phyloP scores from a whole-genome alignment of 53 echinoderm and acorn worm species.

The Mesocentrotus franciscanus region DNA sequence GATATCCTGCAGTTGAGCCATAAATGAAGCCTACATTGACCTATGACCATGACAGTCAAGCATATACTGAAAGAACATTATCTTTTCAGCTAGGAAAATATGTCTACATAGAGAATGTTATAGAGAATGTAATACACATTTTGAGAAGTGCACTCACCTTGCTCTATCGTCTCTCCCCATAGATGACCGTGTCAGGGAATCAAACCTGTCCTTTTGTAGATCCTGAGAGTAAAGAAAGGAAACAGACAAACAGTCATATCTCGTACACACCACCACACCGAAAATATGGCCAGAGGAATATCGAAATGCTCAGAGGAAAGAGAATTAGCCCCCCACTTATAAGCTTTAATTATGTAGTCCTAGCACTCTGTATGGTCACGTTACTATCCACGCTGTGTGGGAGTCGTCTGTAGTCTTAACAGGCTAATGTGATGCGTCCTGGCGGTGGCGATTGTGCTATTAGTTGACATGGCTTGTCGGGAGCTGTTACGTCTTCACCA shows the following conservation, averaged over 20 bases:
- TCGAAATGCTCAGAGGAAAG: slow-evolving; percentile 4
- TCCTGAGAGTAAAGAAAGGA: neutral
- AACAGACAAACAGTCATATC: slow-evolving; percentile 36
- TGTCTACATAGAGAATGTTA: neutral
- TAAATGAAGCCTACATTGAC: neutral
- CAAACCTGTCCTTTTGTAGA: slow-evolving; percentile 48
- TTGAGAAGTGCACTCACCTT: slow-evolving; percentile 18
- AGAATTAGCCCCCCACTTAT: slow-evolving; percentile 37
- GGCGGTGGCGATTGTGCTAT: neutral
- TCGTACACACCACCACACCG: slow-evolving; percentile 6
- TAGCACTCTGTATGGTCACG: slow-evolving; percentile 8
- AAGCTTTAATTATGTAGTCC: neutral
- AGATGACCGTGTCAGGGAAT: slow-evolving; percentile 13
- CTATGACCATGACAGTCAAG: neutral
- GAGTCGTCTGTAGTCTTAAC: slow-evolving; percentile 6
- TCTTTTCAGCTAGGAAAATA: neutral
- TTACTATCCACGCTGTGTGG: neutral
- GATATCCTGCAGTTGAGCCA: too few species aligned
- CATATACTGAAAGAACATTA: neutral
- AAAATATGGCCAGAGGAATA: neutral
- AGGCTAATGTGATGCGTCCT: slow-evolving; percentile 34
- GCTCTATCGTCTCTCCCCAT: slow-evolving; percentile 57
- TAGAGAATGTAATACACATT: neutral
- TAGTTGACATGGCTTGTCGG: slow-evolving; percentile 30
- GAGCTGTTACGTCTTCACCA: slow-evolving; percentile 7